Base-by-base conservation (phyloP, 2,113 vertebrate species). In the Plestiodon gilberti region DNA sequence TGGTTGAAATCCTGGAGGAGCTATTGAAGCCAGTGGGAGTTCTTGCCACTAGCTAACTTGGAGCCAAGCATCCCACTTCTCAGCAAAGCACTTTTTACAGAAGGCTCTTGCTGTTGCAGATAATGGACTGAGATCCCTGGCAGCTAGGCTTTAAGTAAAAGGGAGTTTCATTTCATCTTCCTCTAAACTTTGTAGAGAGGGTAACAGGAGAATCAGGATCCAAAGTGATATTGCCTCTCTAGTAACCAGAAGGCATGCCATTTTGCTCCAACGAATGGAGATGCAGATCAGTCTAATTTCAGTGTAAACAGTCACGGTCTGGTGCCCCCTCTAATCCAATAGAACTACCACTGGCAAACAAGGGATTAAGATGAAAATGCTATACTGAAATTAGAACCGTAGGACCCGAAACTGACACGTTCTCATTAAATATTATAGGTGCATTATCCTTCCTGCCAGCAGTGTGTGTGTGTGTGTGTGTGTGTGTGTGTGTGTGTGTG, bases 341-440 rank as follows among this genome's bases (percentile, higher is more conserved):
- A 48, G 59, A 40, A 78, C 82, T 93, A 90, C 67, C 81, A 40
- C 71, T 88, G 86, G 87, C 87, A 92, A 94, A 88, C 73, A 94
- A 90, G 57, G 65, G 89, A 95, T 94, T 93, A 92, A 90, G 74
- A 89, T 82, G 83, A 88, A 94, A 93, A 87, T 73, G 13, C 25
- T 87, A 8, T 75, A 87, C 93, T 94, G 94, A 95, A 96, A 95
- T 92, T 85, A 90, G 94, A 95, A 91, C 94, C 75, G 84, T 85
- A 87, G 90, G 83, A 81, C 77, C 92, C 89, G 78, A 81, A 81
- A 92, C 85, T 89, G 81, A 85, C 88, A 89, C 35, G 89, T 82
- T 95, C 80, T 89, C 89, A 81, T 88, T 89, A 93, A 93, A 94
- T 94, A 94, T 90, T 90, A 89, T 87, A 90, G 91, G 91, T 87